These are phyloP conservation scores for Rousettus madagascariensis DNA, from an alignment of 2,797 vertebrate species.

Conservation along the genomic window DNA sequence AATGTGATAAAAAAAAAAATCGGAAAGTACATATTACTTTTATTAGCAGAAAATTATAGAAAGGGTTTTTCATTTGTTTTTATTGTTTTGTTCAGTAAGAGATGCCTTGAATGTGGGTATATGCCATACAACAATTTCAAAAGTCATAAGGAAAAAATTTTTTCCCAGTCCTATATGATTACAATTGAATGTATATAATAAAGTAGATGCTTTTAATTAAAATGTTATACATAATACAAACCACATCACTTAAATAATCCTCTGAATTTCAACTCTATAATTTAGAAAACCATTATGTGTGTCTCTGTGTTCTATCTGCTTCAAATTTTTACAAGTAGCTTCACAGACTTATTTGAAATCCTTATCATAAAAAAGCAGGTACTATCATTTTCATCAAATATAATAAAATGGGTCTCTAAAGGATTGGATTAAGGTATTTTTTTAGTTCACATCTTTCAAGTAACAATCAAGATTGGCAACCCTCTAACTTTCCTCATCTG, in stretches of 20 bases:
- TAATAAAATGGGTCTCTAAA: not conserved
- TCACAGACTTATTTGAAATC: not conserved
- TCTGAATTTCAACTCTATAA: not conserved
- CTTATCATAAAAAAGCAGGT: not conserved
- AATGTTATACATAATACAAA: not conserved
- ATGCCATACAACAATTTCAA: not conserved
- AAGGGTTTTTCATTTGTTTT: not conserved
- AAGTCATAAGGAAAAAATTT: not conserved
- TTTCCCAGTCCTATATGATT: not conserved
- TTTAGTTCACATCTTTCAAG: not conserved
- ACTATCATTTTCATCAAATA: not conserved
- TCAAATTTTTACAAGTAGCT: not conserved
- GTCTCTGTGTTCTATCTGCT: not conserved
- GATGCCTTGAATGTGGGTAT: not conserved
- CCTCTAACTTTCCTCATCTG: not conserved
- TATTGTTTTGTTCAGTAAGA: not conserved
- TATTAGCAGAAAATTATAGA: conserved; percentile 17
- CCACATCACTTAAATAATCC: not conserved
- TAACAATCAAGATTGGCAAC: not conserved
- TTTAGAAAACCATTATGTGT: conserved; percentile 28
- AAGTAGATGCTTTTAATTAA: not conserved
- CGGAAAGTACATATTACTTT: conserved; percentile 32
- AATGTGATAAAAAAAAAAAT: conserved; percentile 49
- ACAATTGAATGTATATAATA: not conserved
- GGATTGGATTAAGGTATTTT: not conserved